These are phyloP conservation scores for Pectinophora gossypiella DNA, from an alignment of 1,140 invertebrate genomes.

Conservation along the genomic window DNA sequence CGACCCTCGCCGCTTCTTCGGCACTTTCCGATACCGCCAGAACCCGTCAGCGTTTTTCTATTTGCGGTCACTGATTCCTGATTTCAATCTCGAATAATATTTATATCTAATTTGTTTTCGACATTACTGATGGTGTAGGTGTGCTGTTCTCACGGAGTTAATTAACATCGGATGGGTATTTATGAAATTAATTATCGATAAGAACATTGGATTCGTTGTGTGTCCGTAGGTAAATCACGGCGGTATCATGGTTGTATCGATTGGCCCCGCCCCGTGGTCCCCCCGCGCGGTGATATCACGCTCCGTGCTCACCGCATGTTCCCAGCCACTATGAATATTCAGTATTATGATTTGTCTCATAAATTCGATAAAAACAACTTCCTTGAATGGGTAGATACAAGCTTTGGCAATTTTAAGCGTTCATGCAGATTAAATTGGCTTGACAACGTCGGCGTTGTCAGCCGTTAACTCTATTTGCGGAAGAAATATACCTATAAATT, in stretches of 20 bases:
- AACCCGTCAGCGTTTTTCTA: conserved; percentile 26
- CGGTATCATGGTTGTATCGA: conserved; percentile 51
- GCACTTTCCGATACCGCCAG: conserved; percentile 11
- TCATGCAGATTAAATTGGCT: not conserved
- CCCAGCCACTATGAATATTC: conserved; percentile 31
- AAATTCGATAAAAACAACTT: not conserved
- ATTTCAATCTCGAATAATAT: not conserved
- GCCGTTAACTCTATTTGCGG: no score
- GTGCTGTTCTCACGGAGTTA: conserved; percentile 41
- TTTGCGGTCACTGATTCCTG: not conserved
- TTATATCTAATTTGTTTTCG: not conserved
- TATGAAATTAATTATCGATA: conserved; percentile 59
- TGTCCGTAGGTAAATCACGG: conserved; percentile 59
- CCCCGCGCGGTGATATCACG: conserved; percentile 52
- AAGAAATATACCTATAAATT: no score
- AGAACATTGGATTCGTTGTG: conserved; percentile 42
- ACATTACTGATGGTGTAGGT: conserved; percentile 1
- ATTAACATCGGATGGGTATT: conserved; percentile 44
- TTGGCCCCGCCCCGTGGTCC: conserved; percentile 46
- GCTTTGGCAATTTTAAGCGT: not conserved
- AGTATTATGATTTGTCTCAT: conserved; percentile 5
- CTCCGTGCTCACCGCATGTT: conserved; percentile 32
- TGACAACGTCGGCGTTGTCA: not conserved
- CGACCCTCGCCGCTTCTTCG: conserved; percentile 18
- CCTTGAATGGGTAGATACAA: not conserved